Evolutionary conservation across 1,140 invertebrate genomes (phyloP).

Genomic region (Caenorhabditis briggsae): DNA sequence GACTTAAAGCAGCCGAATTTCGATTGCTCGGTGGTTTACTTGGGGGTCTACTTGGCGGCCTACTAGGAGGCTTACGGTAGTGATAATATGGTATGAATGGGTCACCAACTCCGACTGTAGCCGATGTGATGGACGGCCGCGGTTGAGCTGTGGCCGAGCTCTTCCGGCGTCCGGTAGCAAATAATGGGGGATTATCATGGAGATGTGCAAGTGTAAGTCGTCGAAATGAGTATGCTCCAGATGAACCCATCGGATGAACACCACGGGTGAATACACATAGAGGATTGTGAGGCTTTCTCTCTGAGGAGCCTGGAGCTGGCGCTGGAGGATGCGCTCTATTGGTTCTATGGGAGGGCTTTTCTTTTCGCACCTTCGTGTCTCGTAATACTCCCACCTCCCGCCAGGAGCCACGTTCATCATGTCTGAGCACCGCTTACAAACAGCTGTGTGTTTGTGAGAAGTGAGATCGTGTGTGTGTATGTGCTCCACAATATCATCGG

Average conservation of each 20-base stretch:
- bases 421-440: conserved; percentile 51
- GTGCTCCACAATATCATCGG: conserved; percentile 43
- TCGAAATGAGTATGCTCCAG: conserved; percentile 52
- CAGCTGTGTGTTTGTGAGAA: conserved; percentile 27
- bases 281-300: conserved; percentile 25
- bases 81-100: conserved; percentile 35
- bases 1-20: conserved; percentile 19
- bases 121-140: conserved; percentile 11
- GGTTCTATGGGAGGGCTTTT: conserved; percentile 54
- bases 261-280: conserved; percentile 39
- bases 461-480: conserved; percentile 18
- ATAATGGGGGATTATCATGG: conserved; percentile 51
- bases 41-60: conserved; percentile 50
- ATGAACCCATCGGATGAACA: conserved; percentile 49
- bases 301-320: conserved; percentile 20
- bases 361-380: conserved; percentile 52
- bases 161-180: conserved; percentile 22
- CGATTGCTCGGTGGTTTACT: conserved; percentile 51
- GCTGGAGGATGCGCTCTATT: conserved; percentile 45
- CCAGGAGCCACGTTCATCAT: conserved; percentile 54
- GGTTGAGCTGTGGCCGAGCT: conserved; percentile 26
- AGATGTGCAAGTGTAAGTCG: conserved; percentile 42
- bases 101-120: conserved; percentile 33
- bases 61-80: conserved; percentile 53
- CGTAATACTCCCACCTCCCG: conserved; percentile 54